Conservation (phyloP, 1,140 invertebrate species). For the Amyelois transitella region DNA sequence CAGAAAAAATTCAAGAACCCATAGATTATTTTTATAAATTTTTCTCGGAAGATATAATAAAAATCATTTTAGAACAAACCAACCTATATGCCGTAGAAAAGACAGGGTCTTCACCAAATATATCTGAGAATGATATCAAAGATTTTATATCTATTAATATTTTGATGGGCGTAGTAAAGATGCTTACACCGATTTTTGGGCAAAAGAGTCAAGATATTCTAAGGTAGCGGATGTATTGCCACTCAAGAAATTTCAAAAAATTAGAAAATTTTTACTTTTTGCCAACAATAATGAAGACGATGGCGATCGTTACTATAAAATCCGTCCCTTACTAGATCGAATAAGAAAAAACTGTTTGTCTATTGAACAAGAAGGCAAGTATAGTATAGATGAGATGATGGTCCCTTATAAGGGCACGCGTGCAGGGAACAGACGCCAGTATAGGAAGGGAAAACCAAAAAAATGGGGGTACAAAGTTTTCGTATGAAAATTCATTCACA, state of each 20-base stretch:
- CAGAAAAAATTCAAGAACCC: too few relatives aligned
- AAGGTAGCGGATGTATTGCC: conserved; percentile 14
- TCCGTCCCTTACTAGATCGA: conserved; percentile 21
- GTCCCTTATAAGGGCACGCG: conserved; percentile 54
- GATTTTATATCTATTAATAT: conserved; percentile 15
- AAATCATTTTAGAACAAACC: conserved; percentile 17
- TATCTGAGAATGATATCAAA: conserved; percentile 7
- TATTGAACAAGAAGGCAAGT: conserved; percentile 17
- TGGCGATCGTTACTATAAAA: conserved; percentile 1
- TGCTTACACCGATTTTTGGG: conserved; percentile 19
- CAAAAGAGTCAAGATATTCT: conserved; percentile 13
- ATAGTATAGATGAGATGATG: conserved; percentile 44
- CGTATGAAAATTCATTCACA: too few relatives aligned
- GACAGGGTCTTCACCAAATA: conserved; percentile 10
- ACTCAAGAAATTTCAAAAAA: conserved; percentile 15
- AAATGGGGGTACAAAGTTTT: conserved; percentile 57
- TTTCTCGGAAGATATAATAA: conserved; percentile 16
- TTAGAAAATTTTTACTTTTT: neutral
- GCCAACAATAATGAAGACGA: neutral
- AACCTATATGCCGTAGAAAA: conserved; percentile 17
- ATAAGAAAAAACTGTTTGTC: conserved; percentile 25
- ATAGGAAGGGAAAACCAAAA: conserved; percentile 29
- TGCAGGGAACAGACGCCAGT: conserved; percentile 36
- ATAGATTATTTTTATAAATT: conserved; percentile 8
- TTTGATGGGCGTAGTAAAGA: conserved; percentile 4